These are phyloP conservation scores for Cotesia congregata DNA, from an alignment of 2,888 invertebrate genomes.

Conservation along the genomic window DNA sequence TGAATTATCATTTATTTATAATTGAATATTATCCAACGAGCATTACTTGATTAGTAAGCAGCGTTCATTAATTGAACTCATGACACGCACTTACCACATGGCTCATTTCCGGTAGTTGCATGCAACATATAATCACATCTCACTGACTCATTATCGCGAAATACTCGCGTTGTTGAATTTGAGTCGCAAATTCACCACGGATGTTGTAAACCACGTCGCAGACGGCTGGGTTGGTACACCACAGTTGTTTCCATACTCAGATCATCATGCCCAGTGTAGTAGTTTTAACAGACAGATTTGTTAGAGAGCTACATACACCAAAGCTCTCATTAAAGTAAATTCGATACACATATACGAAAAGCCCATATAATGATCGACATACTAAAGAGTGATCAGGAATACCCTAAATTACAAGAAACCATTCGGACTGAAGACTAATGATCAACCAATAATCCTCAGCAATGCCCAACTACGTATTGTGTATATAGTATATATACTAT, in stretches of 20 bases:
- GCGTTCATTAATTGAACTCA: background rate
- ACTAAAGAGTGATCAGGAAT: background rate
- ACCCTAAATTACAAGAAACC: background rate
- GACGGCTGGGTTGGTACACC: conserved; percentile 10
- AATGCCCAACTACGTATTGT: background rate
- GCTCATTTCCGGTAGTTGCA: background rate
- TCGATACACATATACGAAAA: background rate
- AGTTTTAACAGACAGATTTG: conserved; percentile 2
- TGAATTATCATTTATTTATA: background rate
- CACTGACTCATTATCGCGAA: conserved; percentile 19
- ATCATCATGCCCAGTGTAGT: conserved; percentile 7
- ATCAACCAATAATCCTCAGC: background rate
- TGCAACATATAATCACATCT: conserved; percentile 1
- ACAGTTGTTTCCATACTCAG: conserved; percentile 8
- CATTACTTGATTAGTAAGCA: background rate
- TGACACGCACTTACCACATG: conserved; percentile 14
- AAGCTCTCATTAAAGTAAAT: background rate
- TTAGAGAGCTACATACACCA: conserved; percentile 6
- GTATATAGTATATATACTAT: background rate
- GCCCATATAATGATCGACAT: background rate
- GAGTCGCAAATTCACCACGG: conserved; percentile 21
- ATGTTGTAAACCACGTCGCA: conserved; percentile 26
- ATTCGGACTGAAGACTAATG: background rate
- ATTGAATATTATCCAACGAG: background rate
- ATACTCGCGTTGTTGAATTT: conserved; percentile 18